Evolutionary conservation across 2,797 vertebrate genomes (phyloP).

Genomic region (Mormyrops attenuatus): DNA sequence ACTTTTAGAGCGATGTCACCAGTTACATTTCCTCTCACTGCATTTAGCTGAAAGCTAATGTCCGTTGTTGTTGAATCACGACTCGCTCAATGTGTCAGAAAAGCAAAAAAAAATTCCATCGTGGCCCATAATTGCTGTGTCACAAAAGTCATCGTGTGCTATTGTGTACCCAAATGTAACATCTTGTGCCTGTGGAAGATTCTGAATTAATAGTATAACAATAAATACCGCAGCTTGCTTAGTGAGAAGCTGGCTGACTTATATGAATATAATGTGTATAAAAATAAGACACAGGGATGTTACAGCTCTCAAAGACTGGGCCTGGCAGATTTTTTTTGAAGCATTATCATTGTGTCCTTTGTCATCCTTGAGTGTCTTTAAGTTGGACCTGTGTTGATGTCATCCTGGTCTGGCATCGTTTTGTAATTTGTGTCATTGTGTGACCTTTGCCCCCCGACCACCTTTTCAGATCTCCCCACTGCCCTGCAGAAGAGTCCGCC

Average conservation of each 20-base stretch:
- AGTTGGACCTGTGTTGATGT: slow-evolving; percentile 11
- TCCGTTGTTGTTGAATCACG: neutral
- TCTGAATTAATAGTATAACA: neutral
- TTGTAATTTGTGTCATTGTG: slow-evolving; percentile 28
- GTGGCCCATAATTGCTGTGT: neutral
- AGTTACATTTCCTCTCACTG: neutral
- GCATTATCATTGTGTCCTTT: neutral
- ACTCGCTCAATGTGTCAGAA: neutral
- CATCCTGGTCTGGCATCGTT: slow-evolving; percentile 23
- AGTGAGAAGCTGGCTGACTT: neutral
- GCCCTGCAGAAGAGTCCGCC: slow-evolving; percentile 76
- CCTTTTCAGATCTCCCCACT: slow-evolving; percentile 75
- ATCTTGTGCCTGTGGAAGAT: slow-evolving; percentile 4
- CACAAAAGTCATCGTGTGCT: neutral
- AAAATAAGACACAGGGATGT: neutral
- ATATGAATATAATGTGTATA: neutral
- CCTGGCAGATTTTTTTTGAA: neutral
- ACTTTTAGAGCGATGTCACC: neutral
- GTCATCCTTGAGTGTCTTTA: slow-evolving; percentile 17
- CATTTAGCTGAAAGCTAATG: neutral
- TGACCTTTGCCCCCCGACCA: slow-evolving; percentile 38
- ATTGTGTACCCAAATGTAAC: neutral
- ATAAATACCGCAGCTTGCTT: neutral
- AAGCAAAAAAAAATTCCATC: neutral
- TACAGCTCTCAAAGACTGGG: slow-evolving; percentile 1